phyloP scores from a whole-genome alignment of 2,797 vertebrate genomes.

The Galago senegalensis region DNA sequence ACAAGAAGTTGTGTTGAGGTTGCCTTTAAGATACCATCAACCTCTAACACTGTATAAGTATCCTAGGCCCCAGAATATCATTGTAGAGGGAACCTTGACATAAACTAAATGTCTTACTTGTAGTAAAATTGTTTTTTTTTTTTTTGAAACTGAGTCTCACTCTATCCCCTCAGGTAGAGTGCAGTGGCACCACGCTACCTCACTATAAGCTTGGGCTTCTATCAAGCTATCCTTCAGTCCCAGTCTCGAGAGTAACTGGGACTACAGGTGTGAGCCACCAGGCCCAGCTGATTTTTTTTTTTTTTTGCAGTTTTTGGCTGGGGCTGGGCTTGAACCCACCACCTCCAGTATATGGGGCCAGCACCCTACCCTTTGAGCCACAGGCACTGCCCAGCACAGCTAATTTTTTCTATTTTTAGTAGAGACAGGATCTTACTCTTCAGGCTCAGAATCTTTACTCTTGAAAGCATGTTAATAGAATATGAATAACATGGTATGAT shows the following conservation, averaged over 20 bases:
- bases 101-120: not conserved
- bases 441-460: not conserved
- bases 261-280: no score
- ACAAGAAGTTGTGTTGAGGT: not conserved
- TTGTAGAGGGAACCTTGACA: not conserved
- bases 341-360: no score
- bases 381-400: no score
- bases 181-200: not conserved
- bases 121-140: not conserved
- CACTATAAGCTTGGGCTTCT: not conserved
- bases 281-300: not conserved
- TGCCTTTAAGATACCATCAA: not conserved
- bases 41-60: not conserved
- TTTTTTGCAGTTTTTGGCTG: not conserved
- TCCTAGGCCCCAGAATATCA: not conserved
- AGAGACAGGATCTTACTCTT: not conserved
- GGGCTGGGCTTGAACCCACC: no score
- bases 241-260: not conserved
- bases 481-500: not conserved
- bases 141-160: not conserved
- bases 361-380: no score
- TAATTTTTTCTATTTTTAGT: not conserved
- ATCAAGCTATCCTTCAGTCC: not conserved
- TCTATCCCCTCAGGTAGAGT: not conserved
- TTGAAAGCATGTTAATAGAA: slow-evolving; percentile 26